Conservation (phyloP, 2,888 invertebrate genomes). For the Thumatha senex region DNA sequence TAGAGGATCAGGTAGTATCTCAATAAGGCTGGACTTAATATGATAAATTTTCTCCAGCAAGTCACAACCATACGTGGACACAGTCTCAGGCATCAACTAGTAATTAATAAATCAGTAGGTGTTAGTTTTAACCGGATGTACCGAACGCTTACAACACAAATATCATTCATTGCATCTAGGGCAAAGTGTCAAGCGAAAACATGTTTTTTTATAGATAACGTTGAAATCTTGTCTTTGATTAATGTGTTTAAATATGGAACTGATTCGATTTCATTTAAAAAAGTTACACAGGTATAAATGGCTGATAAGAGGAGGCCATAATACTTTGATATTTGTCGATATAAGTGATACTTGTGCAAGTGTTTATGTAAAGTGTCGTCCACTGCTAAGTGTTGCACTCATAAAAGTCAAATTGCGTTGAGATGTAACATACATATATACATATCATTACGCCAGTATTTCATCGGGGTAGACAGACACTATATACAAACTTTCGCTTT, state of each 20-base stretch:
- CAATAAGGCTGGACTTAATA: no score
- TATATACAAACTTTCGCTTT: no score
- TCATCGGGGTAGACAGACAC: no score
- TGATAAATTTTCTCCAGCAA: no score
- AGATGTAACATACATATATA: no score
- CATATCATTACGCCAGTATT: no score
- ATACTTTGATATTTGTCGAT: not conserved
- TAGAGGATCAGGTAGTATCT: no score
- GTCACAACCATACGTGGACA: no score
- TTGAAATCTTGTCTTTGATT: slow-evolving; percentile 31
- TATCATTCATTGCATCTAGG: slow-evolving; percentile 28
- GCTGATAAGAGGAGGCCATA: not conserved
- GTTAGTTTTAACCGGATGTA: slow-evolving; percentile 26
- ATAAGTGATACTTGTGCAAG: not conserved
- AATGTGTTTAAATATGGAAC: slow-evolving; percentile 22
- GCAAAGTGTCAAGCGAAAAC: slow-evolving; percentile 36
- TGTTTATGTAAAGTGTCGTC: not conserved
- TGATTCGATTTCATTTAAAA: slow-evolving; percentile 16
- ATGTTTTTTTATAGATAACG: slow-evolving; percentile 31
- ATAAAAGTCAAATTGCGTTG: no score
- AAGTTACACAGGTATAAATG: not conserved
- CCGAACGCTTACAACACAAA: slow-evolving; percentile 21
- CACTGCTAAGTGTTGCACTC: no score
- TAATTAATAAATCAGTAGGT: slow-evolving; percentile 18
- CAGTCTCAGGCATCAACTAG: no score